Evolutionary conservation across 2,888 invertebrate genomes (phyloP).

Genomic region (Chironomus riparius): DNA sequence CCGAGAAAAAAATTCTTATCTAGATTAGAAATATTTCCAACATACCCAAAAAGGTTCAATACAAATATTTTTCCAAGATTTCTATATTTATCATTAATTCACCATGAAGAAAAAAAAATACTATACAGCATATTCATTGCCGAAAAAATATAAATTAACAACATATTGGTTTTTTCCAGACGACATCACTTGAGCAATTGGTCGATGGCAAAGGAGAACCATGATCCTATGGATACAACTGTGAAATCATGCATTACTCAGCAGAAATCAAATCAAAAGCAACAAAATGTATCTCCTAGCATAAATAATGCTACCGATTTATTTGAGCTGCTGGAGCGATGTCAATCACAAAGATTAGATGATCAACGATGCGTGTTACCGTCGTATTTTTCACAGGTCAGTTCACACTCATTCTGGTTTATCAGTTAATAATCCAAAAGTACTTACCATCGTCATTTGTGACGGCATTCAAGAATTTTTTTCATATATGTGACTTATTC

Average conservation of each 20-base stretch:
- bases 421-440: not conserved
- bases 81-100: too few relatives aligned
- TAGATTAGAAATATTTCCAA: too few relatives aligned
- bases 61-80: too few relatives aligned
- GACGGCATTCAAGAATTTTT: not conserved
- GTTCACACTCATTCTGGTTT: slow-evolving; percentile 31
- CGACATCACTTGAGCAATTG: slow-evolving; percentile 53
- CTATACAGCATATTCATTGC: not conserved
- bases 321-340: slow-evolving; percentile 87
- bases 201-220: slow-evolving; percentile 33
- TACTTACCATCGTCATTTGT: not conserved
- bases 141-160: not conserved
- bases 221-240: slow-evolving; percentile 28
- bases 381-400: slow-evolving; percentile 80
- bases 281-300: slow-evolving; percentile 42
- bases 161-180: slow-evolving; percentile 42
- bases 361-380: slow-evolving; percentile 96
- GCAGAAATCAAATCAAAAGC: slow-evolving; percentile 45
- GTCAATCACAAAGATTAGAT: slow-evolving; percentile 89
- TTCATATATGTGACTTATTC: not conserved
- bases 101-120: too few relatives aligned
- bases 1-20: too few relatives aligned
- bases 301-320: slow-evolving; percentile 57
- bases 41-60: too few relatives aligned
- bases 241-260: slow-evolving; percentile 31